Evolutionary conservation across 2,888 invertebrate genomes (phyloP).

Genomic region (Troides aeacus): DNA sequence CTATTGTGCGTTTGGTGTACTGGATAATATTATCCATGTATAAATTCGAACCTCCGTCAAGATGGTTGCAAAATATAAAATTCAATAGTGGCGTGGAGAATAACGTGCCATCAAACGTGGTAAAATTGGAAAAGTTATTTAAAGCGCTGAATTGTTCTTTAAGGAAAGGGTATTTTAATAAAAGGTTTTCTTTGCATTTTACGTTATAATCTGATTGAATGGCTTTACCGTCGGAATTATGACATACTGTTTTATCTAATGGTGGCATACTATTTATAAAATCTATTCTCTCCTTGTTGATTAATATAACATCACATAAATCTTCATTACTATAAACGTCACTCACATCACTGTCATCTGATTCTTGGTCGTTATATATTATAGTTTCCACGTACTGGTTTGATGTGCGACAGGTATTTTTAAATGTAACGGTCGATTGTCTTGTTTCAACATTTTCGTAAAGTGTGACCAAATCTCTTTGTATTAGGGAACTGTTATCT

Average conservation of each 20-base stretch:
- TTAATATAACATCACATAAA: slow-evolving; percentile 47
- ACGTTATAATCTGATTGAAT: slow-evolving; percentile 46
- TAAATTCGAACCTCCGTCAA: slow-evolving; percentile 67
- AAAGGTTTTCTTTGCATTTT: slow-evolving; percentile 49
- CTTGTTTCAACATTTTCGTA: slow-evolving; percentile 68
- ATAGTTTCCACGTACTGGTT: slow-evolving; percentile 68
- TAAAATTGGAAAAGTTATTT: slow-evolving; percentile 41
- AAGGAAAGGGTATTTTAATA: slow-evolving; percentile 55
- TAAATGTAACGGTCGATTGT: slow-evolving; percentile 47
- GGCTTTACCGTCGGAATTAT: slow-evolving; percentile 57
- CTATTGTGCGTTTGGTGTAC: slow-evolving; percentile 67
- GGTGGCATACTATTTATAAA: slow-evolving; percentile 50
- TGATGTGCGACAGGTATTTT: slow-evolving; percentile 41
- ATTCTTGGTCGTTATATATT: slow-evolving; percentile 57
- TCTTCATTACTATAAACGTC: slow-evolving; percentile 59
- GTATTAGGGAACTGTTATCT: slow-evolving; percentile 50
- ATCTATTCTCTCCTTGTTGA: slow-evolving; percentile 62
- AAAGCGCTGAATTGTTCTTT: slow-evolving; percentile 54
- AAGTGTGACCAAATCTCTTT: slow-evolving; percentile 62
- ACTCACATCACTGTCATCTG: slow-evolving; percentile 56
- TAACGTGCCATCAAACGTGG: slow-evolving; percentile 42
- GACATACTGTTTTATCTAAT: slow-evolving; percentile 55
- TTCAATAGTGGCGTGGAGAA: slow-evolving; percentile 63
- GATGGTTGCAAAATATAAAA: slow-evolving; percentile 63
- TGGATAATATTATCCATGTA: slow-evolving; percentile 70